Evolutionary conservation across 1,140 invertebrate species (phyloP), one percentile per base, ranked within the genome.

Genomic region (Conopomorpha cramerella): DNA sequence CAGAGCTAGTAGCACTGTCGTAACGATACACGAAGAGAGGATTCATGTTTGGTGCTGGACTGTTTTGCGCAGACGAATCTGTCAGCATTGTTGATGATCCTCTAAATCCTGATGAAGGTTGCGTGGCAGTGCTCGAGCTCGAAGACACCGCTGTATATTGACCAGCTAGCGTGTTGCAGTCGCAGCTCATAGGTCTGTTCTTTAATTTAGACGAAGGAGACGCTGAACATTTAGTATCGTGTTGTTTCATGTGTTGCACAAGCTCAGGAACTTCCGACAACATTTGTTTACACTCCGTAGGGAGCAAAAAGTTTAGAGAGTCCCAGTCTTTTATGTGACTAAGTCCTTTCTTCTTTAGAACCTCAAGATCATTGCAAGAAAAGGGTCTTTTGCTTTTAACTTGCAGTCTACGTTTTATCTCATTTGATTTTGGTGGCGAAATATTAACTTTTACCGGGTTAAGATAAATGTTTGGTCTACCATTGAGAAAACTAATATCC

Each of bases 311-410:
- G 39, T 89, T 92, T 19, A 96, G 73, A 1, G 91, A 95, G 55
- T 94, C 90, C 93, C 93, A 96, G 58, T 96, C 93, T 52, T 86
- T 83, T 7, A 96, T 86, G 51, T 95, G 91, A 14, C 83, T 83
- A 40, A 94, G 86, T 39, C 90, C 89, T 57, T 87, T 85, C 47
- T 87, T 87, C 48, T 86, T 87, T 10, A 95, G 65, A 15, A 84
- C 81, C 64, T 94, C 92, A 19, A 93, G 79, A 56, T 94, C 91
- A 45, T 87, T 89, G 53, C 88, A 92, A 14, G 90, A 92, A 45
- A 90, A 88, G n/a, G 90, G 91, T 47, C 91, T 77, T 44, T 77
- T 67, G 10, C 70, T 61, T 52, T 78, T 82, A 18, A 53, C 44
- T 39, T 57, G 59, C 30, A 67, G 48, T 50, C 56, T 55, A 34